These are phyloP conservation scores for Gymnosoma rotundatum DNA, from an alignment of 2,888 invertebrate genomes.

Conservation along the genomic window DNA sequence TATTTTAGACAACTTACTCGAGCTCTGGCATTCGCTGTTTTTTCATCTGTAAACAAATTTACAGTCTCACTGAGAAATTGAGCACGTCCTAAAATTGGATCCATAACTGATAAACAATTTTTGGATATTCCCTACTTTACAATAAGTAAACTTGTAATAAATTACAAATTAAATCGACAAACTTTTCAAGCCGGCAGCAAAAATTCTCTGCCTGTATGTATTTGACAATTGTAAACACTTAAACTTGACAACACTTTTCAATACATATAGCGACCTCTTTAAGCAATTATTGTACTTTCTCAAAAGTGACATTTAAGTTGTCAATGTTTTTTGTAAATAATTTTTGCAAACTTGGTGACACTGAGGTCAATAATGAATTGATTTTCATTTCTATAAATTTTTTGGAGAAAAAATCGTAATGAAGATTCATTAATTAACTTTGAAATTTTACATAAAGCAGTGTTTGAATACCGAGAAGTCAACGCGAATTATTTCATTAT, in stretches of 20 bases:
- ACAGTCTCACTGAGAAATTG: slow-evolving; percentile 81
- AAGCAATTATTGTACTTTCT: not conserved
- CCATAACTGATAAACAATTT: slow-evolving; percentile 74
- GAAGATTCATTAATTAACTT: slow-evolving; percentile 59
- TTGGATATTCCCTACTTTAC: not conserved
- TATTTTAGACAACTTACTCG: slow-evolving; percentile 74
- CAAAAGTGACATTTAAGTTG: slow-evolving; percentile 41
- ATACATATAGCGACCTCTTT: not conserved
- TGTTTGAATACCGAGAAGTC: slow-evolving; percentile 50
- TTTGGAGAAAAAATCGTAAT: slow-evolving; percentile 57
- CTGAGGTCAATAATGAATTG: slow-evolving; percentile 66
- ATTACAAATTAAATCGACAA: not conserved
- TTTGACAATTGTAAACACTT: slow-evolving; percentile 4
- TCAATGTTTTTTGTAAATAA: slow-evolving; percentile 49
- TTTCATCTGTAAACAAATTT: slow-evolving; percentile 81
- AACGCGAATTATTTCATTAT: slow-evolving; percentile 58
- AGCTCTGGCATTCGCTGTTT: slow-evolving; percentile 80
- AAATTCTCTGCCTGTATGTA: not conserved
- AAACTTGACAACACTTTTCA: slow-evolving; percentile 36
- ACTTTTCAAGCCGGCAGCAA: not conserved
- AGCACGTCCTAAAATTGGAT: slow-evolving; percentile 79
- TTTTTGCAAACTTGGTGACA: slow-evolving; percentile 57
- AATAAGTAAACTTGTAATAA: not conserved
- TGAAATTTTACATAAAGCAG: slow-evolving; percentile 68
- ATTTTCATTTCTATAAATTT: slow-evolving; percentile 66